Conservation (phyloP, 1,140 invertebrate species). For the Tyrophagus putrescentiae region DNA sequence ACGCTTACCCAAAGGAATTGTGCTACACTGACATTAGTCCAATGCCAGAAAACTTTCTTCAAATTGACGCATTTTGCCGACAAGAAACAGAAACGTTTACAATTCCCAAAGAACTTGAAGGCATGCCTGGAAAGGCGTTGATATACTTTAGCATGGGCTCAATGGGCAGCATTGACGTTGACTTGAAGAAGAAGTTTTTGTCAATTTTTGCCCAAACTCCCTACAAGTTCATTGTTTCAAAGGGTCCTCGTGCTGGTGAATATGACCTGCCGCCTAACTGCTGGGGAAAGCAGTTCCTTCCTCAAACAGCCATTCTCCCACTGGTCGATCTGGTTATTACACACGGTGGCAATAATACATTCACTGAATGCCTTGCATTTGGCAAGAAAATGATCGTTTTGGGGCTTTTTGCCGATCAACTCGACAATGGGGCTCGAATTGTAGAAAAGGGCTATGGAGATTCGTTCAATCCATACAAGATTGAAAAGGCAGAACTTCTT, state of each 20-base stretch:
- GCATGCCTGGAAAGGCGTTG: conserved; percentile 18
- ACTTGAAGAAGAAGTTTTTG: conserved; percentile 17
- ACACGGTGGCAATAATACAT: conserved; percentile 26
- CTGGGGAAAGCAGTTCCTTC: conserved; percentile 7
- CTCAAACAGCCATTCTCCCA: conserved; percentile 1
- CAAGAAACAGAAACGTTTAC: too few relatives aligned
- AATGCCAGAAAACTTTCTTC: too few relatives aligned
- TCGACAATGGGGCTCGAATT: conserved; percentile 17
- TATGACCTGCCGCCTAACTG: conserved; percentile 11
- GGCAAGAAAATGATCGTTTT: conserved; percentile 19
- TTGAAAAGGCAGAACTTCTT: conserved; percentile 6
- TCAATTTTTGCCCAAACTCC: conserved; percentile 2
- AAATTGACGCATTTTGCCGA: too few relatives aligned
- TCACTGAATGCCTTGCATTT: conserved; percentile 14
- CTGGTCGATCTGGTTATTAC: conserved; percentile 17
- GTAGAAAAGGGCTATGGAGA: conserved; percentile 5
- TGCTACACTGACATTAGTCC: too few relatives aligned
- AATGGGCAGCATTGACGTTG: conserved; percentile 26
- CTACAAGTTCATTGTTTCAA: conserved; percentile 20
- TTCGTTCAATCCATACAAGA: background rate
- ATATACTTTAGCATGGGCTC: conserved; percentile 22
- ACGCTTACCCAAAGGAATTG: too few relatives aligned
- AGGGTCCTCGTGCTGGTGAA: background rate
- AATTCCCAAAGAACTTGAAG: conserved; percentile 10
- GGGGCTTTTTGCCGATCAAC: conserved; percentile 20